Conservation (phyloP, 2,888 invertebrate genomes). For the Drosophila paracracens region DNA sequence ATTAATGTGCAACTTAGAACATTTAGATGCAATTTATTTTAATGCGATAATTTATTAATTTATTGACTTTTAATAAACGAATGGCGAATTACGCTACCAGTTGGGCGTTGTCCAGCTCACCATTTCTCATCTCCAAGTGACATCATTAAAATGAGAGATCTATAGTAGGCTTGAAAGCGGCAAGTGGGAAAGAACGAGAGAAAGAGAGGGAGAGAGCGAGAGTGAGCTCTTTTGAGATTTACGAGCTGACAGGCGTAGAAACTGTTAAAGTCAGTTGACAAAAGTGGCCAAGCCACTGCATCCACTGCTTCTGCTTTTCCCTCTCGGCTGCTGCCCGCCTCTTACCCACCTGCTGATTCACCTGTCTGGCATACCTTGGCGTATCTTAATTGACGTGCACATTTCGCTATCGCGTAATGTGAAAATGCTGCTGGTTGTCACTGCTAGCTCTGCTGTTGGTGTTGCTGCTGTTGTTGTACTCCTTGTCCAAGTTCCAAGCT, state of each 20-base stretch:
- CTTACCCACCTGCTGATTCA: slow-evolving; percentile 63
- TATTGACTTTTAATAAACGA: slow-evolving; percentile 84
- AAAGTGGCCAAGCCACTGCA: slow-evolving; percentile 70
- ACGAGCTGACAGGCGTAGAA: slow-evolving; percentile 81
- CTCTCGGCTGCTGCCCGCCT: slow-evolving; percentile 11
- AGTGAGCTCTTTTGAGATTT: slow-evolving; percentile 55
- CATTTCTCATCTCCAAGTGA: not conserved
- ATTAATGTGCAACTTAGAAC: slow-evolving; percentile 85
- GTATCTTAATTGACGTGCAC: slow-evolving; percentile 81
- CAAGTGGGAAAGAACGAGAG: not conserved
- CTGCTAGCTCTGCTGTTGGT: slow-evolving; percentile 27
- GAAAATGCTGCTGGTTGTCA: slow-evolving; percentile 69
- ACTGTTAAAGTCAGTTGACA: slow-evolving; percentile 80
- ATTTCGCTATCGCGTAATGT: slow-evolving; percentile 81
- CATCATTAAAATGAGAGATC: slow-evolving; percentile 15
- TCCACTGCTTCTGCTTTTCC: slow-evolving; percentile 2
- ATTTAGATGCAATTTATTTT: slow-evolving; percentile 85
- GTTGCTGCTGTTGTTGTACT: slow-evolving; percentile 19
- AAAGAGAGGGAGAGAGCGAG: not conserved
- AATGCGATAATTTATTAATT: slow-evolving; percentile 85
- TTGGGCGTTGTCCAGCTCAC: slow-evolving; percentile 39
- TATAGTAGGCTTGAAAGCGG: not conserved
- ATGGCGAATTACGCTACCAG: slow-evolving; percentile 38
- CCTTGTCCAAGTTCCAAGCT: slow-evolving; percentile 42
- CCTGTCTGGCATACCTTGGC: slow-evolving; percentile 77